Percentiles rank a stretch among this genome's conserved stretches.
Conservation (phyloP, 2,113 vertebrate genomes). For the Helogale parvula region DNA sequence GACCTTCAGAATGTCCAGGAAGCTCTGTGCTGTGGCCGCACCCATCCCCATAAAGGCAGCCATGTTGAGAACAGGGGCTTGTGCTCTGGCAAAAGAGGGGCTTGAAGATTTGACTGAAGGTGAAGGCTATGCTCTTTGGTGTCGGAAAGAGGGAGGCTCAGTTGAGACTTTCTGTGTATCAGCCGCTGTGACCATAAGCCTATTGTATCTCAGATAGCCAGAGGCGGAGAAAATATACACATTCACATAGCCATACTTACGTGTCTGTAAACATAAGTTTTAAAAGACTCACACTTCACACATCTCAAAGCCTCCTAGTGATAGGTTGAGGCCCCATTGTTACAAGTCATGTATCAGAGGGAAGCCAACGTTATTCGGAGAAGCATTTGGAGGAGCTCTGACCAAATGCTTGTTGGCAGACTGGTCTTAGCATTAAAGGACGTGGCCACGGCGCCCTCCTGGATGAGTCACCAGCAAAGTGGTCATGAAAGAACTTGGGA, state of each 20-base stretch:
- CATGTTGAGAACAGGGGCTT: neutral
- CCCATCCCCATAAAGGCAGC: neutral
- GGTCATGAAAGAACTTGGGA: neutral
- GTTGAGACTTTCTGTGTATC: neutral
- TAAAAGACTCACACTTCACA: neutral
- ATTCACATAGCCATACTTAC: neutral
- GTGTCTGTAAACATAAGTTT: neutral
- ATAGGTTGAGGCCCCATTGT: neutral
- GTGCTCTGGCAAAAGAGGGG: neutral
- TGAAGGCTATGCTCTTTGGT: neutral
- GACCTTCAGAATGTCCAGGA: neutral
- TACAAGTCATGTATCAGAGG: neutral
- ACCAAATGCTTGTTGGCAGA: neutral
- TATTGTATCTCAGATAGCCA: neutral
- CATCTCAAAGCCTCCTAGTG: neutral
- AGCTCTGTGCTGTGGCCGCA: neutral
- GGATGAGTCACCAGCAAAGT: neutral
- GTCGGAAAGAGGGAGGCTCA: neutral
- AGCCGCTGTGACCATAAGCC: neutral
- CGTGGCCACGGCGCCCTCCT: neutral
- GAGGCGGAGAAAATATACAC: neutral
- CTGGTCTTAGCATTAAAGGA: neutral
- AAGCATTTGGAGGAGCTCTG: neutral
- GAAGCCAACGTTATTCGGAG: neutral
- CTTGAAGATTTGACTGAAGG: neutral